Evolutionary conservation across 2,888 invertebrate species (phyloP).

Genomic region (Ephialtes manifestator): DNA sequence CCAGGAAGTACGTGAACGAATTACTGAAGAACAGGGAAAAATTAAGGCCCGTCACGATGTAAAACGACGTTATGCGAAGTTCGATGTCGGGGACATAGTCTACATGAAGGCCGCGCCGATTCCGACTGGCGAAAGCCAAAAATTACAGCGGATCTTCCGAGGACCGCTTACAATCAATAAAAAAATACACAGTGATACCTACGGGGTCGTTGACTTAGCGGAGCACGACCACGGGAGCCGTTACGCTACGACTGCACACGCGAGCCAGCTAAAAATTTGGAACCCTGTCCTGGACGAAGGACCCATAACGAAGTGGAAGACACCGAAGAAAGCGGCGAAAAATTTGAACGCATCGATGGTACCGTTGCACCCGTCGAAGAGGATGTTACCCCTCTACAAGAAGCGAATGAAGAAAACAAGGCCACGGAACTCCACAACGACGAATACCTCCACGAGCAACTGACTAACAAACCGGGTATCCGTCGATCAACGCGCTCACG

Average conservation of each 20-base stretch:
- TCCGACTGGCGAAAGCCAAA: not conserved
- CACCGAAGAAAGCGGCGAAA: not conserved
- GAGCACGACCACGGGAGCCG: conserved; percentile 16
- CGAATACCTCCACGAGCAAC: no score
- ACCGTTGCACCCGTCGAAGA: no score
- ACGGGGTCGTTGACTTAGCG: conserved; percentile 28
- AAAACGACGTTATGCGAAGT: conserved; percentile 21
- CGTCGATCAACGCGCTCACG: no score
- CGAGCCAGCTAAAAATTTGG: conserved; percentile 54
- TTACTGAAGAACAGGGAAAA: not conserved
- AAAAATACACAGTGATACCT: conserved; percentile 40
- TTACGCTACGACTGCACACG: conserved; percentile 48
- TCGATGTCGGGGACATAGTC: conserved; percentile 42
- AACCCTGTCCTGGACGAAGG: conserved; percentile 10
- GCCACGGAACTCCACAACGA: no score
- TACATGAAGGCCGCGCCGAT: conserved; percentile 14
- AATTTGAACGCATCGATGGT: not conserved
- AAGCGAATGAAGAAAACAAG: no score
- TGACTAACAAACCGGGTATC: no score
- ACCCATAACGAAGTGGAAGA: not conserved
- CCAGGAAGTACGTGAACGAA: conserved; percentile 15
- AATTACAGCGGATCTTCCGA: conserved; percentile 4
- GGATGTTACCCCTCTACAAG: no score
- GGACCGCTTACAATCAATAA: conserved; percentile 50
- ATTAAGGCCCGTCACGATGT: conserved; percentile 35